Conservation (phyloP, 2,797 vertebrate species). For the Rhincodon typus region DNA sequence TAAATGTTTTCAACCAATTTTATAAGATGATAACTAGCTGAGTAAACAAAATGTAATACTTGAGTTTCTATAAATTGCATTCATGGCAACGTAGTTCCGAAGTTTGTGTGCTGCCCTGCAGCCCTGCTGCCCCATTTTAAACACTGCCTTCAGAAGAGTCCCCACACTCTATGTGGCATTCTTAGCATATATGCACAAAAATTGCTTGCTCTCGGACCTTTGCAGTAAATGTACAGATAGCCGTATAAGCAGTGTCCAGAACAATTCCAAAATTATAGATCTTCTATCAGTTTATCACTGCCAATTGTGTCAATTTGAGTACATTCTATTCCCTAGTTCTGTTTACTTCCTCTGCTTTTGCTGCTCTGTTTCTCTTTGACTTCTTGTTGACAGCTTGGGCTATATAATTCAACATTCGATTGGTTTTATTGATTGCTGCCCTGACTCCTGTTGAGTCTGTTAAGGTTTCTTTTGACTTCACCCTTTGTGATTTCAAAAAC, state of each 20-base stretch:
- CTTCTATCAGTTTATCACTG: not conserved
- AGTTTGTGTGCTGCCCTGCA: not conserved
- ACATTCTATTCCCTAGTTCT: not conserved
- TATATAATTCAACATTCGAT: not conserved
- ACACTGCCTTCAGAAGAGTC: not conserved
- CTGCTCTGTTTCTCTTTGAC: not conserved
- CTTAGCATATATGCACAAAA: not conserved
- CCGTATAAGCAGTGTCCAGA: not conserved
- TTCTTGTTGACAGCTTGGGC: not conserved
- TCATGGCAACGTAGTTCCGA: not conserved
- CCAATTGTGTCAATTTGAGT: not conserved
- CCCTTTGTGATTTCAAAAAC: not conserved
- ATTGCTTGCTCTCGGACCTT: not conserved
- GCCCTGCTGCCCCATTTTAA: not conserved
- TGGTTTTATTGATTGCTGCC: not conserved
- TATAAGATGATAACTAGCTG: not conserved
- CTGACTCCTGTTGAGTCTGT: too few relatives aligned
- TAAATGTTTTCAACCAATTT: not conserved
- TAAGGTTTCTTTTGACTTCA: not conserved
- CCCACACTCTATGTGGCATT: not conserved
- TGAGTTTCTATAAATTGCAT: not conserved
- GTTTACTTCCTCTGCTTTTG: not conserved
- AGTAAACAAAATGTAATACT: not conserved
- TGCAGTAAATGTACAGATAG: not conserved
- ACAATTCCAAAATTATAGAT: not conserved